Evolutionary conservation across 2,113 vertebrate genomes (phyloP), one percentile per base, ranked within the genome.

Genomic region (Rhineura floridana): DNA sequence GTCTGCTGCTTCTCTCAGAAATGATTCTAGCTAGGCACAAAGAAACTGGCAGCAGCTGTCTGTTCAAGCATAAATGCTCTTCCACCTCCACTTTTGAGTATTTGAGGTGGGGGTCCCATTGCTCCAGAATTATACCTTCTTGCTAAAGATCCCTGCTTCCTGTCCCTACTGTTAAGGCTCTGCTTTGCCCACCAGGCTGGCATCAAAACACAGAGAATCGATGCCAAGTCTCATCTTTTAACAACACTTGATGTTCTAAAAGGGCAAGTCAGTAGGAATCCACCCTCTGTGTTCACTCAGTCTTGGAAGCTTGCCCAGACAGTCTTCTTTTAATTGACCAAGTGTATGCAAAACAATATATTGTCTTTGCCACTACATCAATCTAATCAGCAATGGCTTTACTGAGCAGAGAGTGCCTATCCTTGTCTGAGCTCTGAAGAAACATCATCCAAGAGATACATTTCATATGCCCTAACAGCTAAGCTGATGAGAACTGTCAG

Each of bases 291-390:
- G 2, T 81, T 88, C 85, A 82, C 8, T 39, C 7, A 2, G 70
- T 28, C 59, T 90, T 84, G 76, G 75, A 48, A 3, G 0, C 25
- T 83, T 88, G n/a, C 84, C 77, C 39, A 84, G 69, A 6, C 42
- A 87, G 21, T 1, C 90, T 84, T 89, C 67, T 79, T 90, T 59
- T 62, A 91, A 85, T 82, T 90, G 87, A 89, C 62, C 0, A 0
- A 4, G 6, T 30, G 0, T 63, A 85, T 1, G 12, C 80, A 93
- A 84, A 91, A 86, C 67, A 86, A 77, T 65, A 50, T 50, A 8
- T 70, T 90, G 2, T 79, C 55, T 92, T 46, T 28, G 89, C 42
- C 19, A 48, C 59, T 86, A 67, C 63, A 92, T 85, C 87, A 88
- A 15, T 48, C 65, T 88, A 46, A 89, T 84, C 50, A 42, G 21